Evolutionary conservation across 2,797 vertebrate genomes (phyloP).

Genomic region (Pterois miles): DNA sequence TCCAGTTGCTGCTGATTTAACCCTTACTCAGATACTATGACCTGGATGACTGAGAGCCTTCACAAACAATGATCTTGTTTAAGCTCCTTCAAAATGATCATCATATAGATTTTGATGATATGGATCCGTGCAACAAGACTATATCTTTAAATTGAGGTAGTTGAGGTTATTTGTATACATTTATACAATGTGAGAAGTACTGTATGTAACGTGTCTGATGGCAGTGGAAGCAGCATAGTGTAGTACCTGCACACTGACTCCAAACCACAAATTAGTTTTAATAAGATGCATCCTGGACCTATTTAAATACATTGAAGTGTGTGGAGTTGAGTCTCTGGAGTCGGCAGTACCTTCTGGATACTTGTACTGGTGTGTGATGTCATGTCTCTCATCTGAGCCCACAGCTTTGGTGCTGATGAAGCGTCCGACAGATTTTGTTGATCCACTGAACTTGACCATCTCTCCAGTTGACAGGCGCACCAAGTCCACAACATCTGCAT

Average conservation of each 20-base stretch:
- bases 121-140: no score
- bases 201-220: not conserved
- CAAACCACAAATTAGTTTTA: not conserved
- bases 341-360: slow-evolving; percentile 88
- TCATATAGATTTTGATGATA: no score
- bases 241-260: not conserved
- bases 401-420: slow-evolving; percentile 92
- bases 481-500: slow-evolving; percentile 88
- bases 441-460: slow-evolving; percentile 64
- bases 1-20: no score
- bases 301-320: not conserved
- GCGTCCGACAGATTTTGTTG: slow-evolving; percentile 79
- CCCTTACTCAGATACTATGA: no score
- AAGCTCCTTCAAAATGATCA: no score
- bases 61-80: no score
- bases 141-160: not conserved
- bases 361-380: slow-evolving; percentile 95
- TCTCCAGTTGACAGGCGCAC: slow-evolving; percentile 74
- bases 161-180: not conserved
- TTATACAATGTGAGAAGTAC: not conserved
- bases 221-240: not conserved
- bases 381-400: slow-evolving; percentile 84
- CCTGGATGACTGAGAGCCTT: no score
- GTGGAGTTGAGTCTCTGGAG: not conserved
- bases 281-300: not conserved